Conservation (phyloP, 2,797 vertebrate species). For the Mionectes olivaceus region DNA sequence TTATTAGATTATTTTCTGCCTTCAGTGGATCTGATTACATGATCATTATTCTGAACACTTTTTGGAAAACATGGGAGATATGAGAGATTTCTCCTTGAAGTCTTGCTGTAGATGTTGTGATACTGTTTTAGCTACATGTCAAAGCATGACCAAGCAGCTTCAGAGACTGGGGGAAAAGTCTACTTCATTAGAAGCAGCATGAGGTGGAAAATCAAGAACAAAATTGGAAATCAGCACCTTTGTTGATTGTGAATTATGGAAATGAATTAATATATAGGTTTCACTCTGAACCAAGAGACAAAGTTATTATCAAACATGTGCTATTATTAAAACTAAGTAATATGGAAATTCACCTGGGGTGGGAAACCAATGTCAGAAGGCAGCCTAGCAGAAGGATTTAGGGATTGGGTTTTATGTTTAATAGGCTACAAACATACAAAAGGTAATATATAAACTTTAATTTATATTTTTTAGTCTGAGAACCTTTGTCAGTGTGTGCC, state of each 20-base stretch:
- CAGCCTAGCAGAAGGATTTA: not conserved
- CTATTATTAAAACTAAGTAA: not conserved
- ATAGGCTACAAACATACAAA: not conserved
- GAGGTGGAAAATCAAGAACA: not conserved
- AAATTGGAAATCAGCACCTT: not conserved
- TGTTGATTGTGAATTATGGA: not conserved
- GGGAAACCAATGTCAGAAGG: not conserved
- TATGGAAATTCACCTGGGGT: not conserved
- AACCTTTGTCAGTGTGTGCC: not conserved
- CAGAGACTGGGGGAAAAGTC: not conserved
- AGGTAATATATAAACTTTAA: not conserved
- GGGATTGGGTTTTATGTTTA: not conserved
- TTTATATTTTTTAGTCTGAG: not conserved
- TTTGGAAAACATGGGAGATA: not conserved
- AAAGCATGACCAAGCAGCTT: not conserved
- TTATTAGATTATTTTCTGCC: slow-evolving; percentile 12
- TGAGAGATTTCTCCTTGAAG: not conserved
- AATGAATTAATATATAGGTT: not conserved
- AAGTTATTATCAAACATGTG: not conserved
- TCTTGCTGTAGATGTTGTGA: not conserved
- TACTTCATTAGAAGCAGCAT: not conserved
- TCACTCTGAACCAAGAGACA: not conserved
- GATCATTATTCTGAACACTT: not conserved
- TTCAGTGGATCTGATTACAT: not conserved
- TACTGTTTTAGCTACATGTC: not conserved